A percentile compares a stretch with the other conserved stretches of the same genome.
These are phyloP conservation scores for Drosophila infuscata DNA, from an alignment of 2,888 invertebrate genomes.

Conservation along the genomic window DNA sequence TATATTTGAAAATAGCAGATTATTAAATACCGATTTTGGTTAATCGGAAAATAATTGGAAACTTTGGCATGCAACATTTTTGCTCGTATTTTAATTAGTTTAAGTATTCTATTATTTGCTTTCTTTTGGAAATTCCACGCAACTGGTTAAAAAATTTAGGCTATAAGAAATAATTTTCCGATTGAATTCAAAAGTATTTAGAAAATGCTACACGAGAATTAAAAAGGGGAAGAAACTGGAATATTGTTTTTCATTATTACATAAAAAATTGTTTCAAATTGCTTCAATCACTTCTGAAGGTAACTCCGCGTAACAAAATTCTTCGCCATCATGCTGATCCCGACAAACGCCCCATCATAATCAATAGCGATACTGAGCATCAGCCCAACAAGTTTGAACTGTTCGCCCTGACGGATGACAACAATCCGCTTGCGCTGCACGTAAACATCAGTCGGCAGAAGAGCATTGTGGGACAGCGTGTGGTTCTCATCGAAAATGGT, in stretches of 20 bases:
- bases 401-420: conserved; percentile 78
- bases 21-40: not conserved
- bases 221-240: not conserved
- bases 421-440: conserved; percentile 59
- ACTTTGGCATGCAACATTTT: not conserved
- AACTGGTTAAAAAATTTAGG: not conserved
- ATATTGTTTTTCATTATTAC: not conserved
- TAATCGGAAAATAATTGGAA: not conserved
- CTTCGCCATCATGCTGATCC: conserved; percentile 93
- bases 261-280: not conserved
- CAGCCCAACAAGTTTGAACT: conserved; percentile 81
- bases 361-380: conserved; percentile 78
- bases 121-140: not conserved
- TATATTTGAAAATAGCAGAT: not conserved
- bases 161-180: not conserved
- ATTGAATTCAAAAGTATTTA: not conserved
- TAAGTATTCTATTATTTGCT: not conserved
- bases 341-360: conserved; percentile 82
- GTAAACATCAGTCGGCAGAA: conserved; percentile 67
- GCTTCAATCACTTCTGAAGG: conserved; percentile 46
- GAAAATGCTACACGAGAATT: not conserved
- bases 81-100: not conserved
- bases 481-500: conserved; percentile 89
- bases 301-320: conserved; percentile 90
- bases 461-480: conserved; percentile 70